Percentiles rank a stretch among this genome's conserved stretches.
Conservation (phyloP, 2,113 vertebrate species). For the Bubo blakistoni region DNA sequence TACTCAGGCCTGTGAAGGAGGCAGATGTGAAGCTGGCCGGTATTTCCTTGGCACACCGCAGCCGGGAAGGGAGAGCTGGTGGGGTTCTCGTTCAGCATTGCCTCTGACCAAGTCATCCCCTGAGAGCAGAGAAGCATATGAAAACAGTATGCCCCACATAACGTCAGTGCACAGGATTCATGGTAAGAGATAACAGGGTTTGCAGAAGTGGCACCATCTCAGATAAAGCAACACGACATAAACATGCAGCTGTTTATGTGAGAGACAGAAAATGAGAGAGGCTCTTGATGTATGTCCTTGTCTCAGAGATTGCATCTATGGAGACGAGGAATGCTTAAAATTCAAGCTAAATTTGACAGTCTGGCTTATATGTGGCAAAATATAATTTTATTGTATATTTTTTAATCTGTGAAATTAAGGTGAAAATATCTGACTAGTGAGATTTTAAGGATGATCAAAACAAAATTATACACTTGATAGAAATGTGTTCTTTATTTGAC, state of each 20-base stretch:
- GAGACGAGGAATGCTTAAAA: background rate
- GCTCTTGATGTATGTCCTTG: background rate
- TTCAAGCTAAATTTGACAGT: background rate
- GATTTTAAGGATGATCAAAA: background rate
- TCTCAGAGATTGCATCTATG: background rate
- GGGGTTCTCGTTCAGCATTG: slow-evolving; percentile 81
- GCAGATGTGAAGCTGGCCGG: slow-evolving; percentile 89
- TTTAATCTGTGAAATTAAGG: background rate
- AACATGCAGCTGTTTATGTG: background rate
- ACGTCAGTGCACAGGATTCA: slow-evolving; percentile 84
- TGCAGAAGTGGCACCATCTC: background rate
- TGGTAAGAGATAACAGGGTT: slow-evolving; percentile 74
- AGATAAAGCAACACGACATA: background rate
- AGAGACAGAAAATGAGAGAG: background rate
- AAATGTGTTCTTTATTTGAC: background rate
- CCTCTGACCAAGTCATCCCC: slow-evolving; percentile 84
- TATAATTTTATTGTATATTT: background rate
- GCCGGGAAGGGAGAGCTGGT: slow-evolving; percentile 85
- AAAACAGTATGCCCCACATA: slow-evolving; percentile 84
- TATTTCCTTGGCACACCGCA: slow-evolving; percentile 90
- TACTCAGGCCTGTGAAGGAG: slow-evolving; percentile 84
- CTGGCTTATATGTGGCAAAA: background rate
- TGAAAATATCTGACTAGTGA: background rate
- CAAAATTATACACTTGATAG: background rate
- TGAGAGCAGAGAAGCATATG: slow-evolving; percentile 84